A percentile compares a stretch with the other conserved stretches of the same genome.
These are phyloP conservation scores for Engraulis encrasicolus DNA, from an alignment of 2,113 vertebrate genomes.

Conservation along the genomic window DNA sequence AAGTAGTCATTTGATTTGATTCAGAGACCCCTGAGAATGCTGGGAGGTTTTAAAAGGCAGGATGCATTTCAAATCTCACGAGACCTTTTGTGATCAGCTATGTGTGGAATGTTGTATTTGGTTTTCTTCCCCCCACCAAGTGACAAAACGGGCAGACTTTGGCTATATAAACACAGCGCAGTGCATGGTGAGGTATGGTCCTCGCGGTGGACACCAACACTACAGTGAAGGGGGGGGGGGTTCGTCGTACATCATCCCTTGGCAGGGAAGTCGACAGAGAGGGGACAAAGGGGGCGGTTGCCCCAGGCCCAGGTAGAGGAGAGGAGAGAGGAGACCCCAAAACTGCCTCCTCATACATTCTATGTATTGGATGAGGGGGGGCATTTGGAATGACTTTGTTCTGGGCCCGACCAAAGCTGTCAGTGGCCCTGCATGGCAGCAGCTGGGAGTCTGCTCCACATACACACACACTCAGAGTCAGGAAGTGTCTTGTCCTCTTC, in stretches of 20 bases:
- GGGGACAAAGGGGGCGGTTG: too few relatives aligned
- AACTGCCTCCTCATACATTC: too few relatives aligned
- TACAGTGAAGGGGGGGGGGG: not conserved
- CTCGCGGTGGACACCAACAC: not conserved
- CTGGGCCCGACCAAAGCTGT: too few relatives aligned
- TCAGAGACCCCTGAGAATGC: not conserved
- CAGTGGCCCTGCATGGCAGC: too few relatives aligned
- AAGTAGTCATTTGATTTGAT: too few relatives aligned
- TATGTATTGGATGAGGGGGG: too few relatives aligned
- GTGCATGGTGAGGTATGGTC: constrained; percentile 24
- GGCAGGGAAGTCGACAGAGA: too few relatives aligned
- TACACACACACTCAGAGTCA: constrained; percentile 12
- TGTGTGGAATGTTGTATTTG: constrained; percentile 48
- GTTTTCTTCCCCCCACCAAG: constrained; percentile 22
- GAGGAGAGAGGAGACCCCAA: too few relatives aligned
- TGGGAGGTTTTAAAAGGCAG: not conserved
- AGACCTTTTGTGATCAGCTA: constrained; percentile 31
- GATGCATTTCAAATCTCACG: constrained; percentile 35
- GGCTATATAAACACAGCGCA: constrained; percentile 32
- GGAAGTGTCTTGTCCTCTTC: not conserved
- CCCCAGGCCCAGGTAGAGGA: too few relatives aligned
- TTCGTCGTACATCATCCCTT: not conserved
- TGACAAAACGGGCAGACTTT: constrained; percentile 42
- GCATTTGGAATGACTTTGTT: too few relatives aligned
- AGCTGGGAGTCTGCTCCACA: not conserved